Conservation (phyloP, 1,140 invertebrate genomes). For the Cydia fagiglandana region DNA sequence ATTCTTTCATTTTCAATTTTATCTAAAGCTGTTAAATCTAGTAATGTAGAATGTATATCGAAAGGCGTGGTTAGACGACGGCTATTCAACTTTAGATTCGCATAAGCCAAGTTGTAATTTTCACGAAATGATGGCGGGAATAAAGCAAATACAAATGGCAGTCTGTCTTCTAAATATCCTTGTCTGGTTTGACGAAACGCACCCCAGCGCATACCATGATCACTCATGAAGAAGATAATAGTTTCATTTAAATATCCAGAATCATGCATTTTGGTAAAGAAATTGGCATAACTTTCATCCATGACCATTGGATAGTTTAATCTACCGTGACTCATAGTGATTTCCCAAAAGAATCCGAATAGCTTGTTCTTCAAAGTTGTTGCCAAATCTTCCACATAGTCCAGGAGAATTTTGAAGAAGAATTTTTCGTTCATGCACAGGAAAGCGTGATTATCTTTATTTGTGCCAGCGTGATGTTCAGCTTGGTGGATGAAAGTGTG, state of each 20-base stretch:
- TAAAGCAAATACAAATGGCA: slow-evolving; percentile 90
- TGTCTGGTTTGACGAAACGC: slow-evolving; percentile 83
- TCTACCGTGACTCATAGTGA: slow-evolving; percentile 86
- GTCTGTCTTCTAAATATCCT: slow-evolving; percentile 92
- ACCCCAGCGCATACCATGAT: slow-evolving; percentile 95
- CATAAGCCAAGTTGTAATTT: slow-evolving; percentile 81
- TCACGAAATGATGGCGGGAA: slow-evolving; percentile 85
- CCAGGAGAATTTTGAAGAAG: slow-evolving; percentile 79
- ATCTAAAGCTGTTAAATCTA: slow-evolving; percentile 56
- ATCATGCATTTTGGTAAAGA: slow-evolving; percentile 79
- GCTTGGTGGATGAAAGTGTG: slow-evolving; percentile 82
- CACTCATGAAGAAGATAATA: slow-evolving; percentile 90
- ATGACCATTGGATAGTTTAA: slow-evolving; percentile 84
- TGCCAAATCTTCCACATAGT: slow-evolving; percentile 81
- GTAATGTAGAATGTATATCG: slow-evolving; percentile 86
- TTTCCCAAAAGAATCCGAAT: slow-evolving; percentile 89
- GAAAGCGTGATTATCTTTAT: slow-evolving; percentile 76
- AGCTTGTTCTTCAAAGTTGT: slow-evolving; percentile 76
- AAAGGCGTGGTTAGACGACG: slow-evolving; percentile 88
- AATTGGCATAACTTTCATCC: slow-evolving; percentile 80
- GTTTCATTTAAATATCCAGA: slow-evolving; percentile 82
- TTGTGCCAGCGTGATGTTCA: slow-evolving; percentile 80
- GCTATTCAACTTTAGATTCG: slow-evolving; percentile 85
- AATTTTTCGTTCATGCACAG: slow-evolving; percentile 82
- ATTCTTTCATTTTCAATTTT: slow-evolving; percentile 53